phyloP scores from a whole-genome alignment of 1,140 invertebrate species.

The Vollenhovia emeryi region DNA sequence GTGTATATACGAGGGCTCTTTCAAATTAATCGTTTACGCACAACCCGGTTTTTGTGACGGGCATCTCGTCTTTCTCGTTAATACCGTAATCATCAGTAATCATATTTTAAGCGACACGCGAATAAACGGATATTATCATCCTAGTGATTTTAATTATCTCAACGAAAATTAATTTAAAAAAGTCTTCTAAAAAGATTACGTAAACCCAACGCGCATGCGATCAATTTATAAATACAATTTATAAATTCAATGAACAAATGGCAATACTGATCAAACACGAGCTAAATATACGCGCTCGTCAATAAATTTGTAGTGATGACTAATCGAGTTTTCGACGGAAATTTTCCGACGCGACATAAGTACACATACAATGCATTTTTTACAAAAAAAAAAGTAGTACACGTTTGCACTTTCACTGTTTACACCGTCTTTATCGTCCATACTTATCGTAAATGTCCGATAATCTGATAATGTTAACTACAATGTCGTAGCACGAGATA shows the following conservation, averaged over 20 bases:
- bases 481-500: background rate
- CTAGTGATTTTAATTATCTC: background rate
- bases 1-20: slow-evolving; percentile 6
- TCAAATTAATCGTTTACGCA: slow-evolving; percentile 52
- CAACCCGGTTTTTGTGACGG: background rate
- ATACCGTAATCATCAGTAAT: slow-evolving; percentile 17
- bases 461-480: background rate
- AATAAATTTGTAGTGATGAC: slow-evolving; percentile 7
- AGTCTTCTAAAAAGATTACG: no score
- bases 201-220: background rate
- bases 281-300: background rate
- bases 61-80: slow-evolving; percentile 38
- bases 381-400: slow-evolving; percentile 23
- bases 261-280: no score
- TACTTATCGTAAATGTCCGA: background rate
- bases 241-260: background rate
- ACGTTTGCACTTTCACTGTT: slow-evolving; percentile 38
- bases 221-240: slow-evolving; percentile 11
- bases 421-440: slow-evolving; percentile 7
- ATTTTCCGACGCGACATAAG: background rate
- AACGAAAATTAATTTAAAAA: background rate
- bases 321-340: slow-evolving; percentile 22
- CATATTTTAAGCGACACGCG: background rate
- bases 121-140: background rate
- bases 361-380: slow-evolving; percentile 11